phyloP scores from a whole-genome alignment of 2,888 invertebrate genomes.

The Dichetophora obliterata region DNA sequence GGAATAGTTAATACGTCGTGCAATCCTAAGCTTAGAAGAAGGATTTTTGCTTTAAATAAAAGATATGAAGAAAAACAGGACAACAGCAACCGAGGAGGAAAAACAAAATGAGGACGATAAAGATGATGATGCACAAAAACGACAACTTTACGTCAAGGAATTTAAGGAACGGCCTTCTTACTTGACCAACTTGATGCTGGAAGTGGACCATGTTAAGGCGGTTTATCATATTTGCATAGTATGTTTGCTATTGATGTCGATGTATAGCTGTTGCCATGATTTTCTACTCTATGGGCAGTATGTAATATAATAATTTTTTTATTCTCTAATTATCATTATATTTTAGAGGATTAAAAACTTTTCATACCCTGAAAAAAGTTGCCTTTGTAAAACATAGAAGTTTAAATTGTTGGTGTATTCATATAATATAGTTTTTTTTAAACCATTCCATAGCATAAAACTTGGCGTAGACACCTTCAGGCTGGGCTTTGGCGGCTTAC shows the following conservation, averaged over 20 bases:
- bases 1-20: too few species aligned
- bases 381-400: not conserved
- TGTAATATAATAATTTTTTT: conserved; percentile 30
- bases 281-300: conserved; percentile 36
- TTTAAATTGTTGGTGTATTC: not conserved
- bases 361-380: not conserved
- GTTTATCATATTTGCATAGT: conserved; percentile 27
- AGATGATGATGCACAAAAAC: not conserved
- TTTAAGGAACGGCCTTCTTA: conserved; percentile 79
- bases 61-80: not conserved
- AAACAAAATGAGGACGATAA: not conserved
- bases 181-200: conserved; percentile 79
- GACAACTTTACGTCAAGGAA: conserved; percentile 69
- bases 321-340: too few species aligned
- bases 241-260: conserved; percentile 14
- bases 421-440: too few species aligned
- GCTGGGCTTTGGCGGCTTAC: conserved; percentile 73
- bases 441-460: conserved; percentile 66
- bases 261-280: conserved; percentile 39
- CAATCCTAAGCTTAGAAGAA: too few species aligned
- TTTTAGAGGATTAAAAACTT: not conserved
- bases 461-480: conserved; percentile 73
- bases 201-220: conserved; percentile 10
- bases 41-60: too few species aligned
- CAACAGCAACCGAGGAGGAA: not conserved